Conservation (phyloP, 2,113 vertebrate species). For the Neomonachus schauinslandi region DNA sequence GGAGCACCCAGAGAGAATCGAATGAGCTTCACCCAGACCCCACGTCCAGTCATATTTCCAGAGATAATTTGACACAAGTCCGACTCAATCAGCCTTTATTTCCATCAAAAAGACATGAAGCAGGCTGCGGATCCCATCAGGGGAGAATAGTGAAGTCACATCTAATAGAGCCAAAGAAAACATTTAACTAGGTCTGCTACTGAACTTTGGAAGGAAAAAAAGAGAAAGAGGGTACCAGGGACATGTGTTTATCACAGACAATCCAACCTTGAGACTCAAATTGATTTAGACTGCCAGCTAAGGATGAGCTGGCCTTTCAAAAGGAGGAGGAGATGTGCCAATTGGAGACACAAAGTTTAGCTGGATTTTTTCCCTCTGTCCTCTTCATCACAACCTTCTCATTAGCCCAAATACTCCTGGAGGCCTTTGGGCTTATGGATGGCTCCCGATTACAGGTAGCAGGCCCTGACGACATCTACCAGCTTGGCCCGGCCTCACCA, state of each 20-base stretch:
- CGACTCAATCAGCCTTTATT: background rate
- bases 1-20: background rate
- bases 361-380: background rate
- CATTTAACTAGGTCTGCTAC: constrained; percentile 53
- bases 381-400: constrained; percentile 10
- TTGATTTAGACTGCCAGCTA: background rate
- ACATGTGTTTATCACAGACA: background rate
- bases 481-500: background rate
- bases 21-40: background rate
- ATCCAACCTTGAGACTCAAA: constrained; percentile 45
- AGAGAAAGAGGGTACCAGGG: background rate
- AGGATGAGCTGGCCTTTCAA: background rate
- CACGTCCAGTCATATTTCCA: fast-evolving
- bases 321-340: background rate
- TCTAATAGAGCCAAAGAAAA: background rate
- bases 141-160: background rate
- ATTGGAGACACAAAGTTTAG: constrained; percentile 34
- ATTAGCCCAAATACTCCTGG: constrained; percentile 52
- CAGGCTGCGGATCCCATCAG: background rate
- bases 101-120: constrained; percentile 4
- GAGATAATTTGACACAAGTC: background rate
- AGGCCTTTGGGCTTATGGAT: background rate
- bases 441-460: background rate
- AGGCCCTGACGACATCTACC: background rate
- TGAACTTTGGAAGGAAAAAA: constrained; percentile 51